phyloP scores from a whole-genome alignment of 2,113 vertebrate species.

The Elanus axillaris region DNA sequence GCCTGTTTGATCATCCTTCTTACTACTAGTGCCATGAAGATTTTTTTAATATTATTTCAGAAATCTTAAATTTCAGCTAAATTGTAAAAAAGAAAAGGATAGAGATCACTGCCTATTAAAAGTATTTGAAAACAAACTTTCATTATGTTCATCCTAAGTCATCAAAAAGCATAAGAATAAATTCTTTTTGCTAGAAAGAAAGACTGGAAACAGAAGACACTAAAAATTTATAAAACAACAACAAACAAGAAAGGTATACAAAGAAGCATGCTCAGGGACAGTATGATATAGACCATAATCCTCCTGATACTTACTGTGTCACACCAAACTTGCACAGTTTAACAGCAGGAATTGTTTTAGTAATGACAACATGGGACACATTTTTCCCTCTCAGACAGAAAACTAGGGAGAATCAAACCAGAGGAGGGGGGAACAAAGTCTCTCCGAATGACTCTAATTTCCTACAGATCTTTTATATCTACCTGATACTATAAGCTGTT shows the following conservation, averaged over 20 bases:
- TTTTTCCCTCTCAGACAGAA: neutral
- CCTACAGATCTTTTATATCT: neutral
- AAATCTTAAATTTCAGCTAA: neutral
- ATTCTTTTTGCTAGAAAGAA: neutral
- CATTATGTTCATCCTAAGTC: neutral
- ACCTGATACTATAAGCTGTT: neutral
- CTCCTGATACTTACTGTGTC: neutral
- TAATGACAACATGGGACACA: neutral
- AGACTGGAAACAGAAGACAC: neutral
- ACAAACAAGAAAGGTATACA: neutral
- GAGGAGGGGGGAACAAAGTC: neutral
- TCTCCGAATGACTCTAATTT: neutral
- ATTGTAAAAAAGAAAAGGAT: neutral
- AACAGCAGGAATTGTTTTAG: neutral
- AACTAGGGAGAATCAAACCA: neutral
- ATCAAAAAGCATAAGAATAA: neutral
- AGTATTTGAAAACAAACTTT: neutral
- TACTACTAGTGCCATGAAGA: neutral
- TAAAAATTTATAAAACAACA: neutral
- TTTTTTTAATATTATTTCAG: neutral
- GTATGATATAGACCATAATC: neutral
- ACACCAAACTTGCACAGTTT: neutral
- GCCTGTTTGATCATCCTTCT: neutral
- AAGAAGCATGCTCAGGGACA: neutral
- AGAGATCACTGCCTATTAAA: neutral